phyloP scores from a whole-genome alignment of 2,888 invertebrate genomes.

The Pandemis heparana region DNA sequence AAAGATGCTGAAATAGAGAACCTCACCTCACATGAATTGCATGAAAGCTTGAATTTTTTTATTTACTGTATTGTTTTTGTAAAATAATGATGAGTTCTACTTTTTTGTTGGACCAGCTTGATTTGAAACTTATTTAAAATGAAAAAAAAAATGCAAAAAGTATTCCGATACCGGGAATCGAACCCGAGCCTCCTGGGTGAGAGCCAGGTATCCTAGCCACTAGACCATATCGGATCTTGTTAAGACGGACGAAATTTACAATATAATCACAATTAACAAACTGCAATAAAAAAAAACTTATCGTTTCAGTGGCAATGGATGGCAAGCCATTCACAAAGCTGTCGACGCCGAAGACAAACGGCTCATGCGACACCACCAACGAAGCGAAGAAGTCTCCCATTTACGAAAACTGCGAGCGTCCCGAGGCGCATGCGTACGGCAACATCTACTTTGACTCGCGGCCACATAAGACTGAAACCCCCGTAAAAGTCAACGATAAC shows the following conservation, averaged over 20 bases:
- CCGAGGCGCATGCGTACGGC: slow-evolving; percentile 66
- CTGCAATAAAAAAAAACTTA: slow-evolving; percentile 37
- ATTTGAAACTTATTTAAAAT: neutral
- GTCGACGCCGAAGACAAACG: slow-evolving; percentile 57
- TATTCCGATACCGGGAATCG: slow-evolving; percentile 87
- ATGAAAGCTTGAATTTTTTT: neutral
- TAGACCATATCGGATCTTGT: slow-evolving; percentile 85
- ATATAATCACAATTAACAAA: slow-evolving; percentile 4
- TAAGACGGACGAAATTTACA: neutral
- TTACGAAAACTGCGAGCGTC: slow-evolving; percentile 73
- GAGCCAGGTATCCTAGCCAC: slow-evolving; percentile 87
- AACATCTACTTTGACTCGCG: slow-evolving; percentile 70
- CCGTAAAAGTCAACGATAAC: slow-evolving; percentile 60
- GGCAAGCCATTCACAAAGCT: slow-evolving; percentile 72
- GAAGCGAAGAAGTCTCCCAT: slow-evolving; percentile 64
- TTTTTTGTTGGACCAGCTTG: neutral
- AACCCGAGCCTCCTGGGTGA: slow-evolving; percentile 84
- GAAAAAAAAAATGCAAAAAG: slow-evolving; percentile 53
- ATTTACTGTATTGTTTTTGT: too few relatives aligned
- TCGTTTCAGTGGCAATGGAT: slow-evolving; percentile 76
- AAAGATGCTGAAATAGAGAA: neutral
- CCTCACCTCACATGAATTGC: neutral
- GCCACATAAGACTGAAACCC: slow-evolving; percentile 73
- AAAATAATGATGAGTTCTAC: neutral
- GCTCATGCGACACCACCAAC: slow-evolving; percentile 66